Evolutionary conservation across 30 jellyfish, hydroid and myxozoan genomes (phyloP).

Genomic region (Aurelia aurita): DNA sequence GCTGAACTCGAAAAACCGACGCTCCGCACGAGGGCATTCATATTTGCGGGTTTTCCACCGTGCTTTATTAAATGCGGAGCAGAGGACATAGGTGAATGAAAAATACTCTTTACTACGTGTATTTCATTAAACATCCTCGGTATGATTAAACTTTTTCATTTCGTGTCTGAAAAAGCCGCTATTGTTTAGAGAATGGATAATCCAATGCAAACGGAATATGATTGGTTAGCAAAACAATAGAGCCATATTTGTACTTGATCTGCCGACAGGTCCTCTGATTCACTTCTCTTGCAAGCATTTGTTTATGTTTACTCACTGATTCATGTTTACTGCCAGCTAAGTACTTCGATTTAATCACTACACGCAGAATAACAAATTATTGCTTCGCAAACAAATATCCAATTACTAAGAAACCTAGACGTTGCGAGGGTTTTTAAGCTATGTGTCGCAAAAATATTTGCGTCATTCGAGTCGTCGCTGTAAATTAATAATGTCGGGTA

Average conservation of each 20-base stretch:
- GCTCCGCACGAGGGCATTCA: too few relatives aligned
- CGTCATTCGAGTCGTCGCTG: too few relatives aligned
- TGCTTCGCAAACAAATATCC: constrained; percentile 14
- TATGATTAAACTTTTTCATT: constrained; percentile 27
- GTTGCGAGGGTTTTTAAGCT: too few relatives aligned
- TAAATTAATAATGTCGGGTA: too few relatives aligned
- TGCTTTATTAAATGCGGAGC: neutral
- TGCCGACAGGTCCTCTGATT: constrained; percentile 53
- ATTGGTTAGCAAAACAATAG: constrained; percentile 54
- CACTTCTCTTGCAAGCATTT: constrained; percentile 32
- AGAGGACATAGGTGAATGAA: constrained; percentile 53
- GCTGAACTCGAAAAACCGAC: too few relatives aligned
- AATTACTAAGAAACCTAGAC: neutral
- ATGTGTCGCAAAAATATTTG: too few relatives aligned
- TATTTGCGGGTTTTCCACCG: too few relatives aligned
- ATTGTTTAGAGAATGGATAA: constrained; percentile 38
- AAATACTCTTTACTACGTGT: constrained; percentile 8
- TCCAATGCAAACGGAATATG: constrained; percentile 51
- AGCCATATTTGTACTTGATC: constrained; percentile 13
- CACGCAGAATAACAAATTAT: constrained; percentile 29
- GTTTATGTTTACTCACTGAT: constrained; percentile 15
- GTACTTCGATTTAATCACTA: constrained; percentile 47
- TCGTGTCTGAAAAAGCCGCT: constrained; percentile 53
- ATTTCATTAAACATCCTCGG: constrained; percentile 15
- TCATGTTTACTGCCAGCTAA: constrained; percentile 25